A percentile compares a stretch with the other conserved stretches of the same genome.
These are phyloP conservation scores for Protodeltote pygarga DNA, from an alignment of 2,888 invertebrate genomes.

Conservation along the genomic window DNA sequence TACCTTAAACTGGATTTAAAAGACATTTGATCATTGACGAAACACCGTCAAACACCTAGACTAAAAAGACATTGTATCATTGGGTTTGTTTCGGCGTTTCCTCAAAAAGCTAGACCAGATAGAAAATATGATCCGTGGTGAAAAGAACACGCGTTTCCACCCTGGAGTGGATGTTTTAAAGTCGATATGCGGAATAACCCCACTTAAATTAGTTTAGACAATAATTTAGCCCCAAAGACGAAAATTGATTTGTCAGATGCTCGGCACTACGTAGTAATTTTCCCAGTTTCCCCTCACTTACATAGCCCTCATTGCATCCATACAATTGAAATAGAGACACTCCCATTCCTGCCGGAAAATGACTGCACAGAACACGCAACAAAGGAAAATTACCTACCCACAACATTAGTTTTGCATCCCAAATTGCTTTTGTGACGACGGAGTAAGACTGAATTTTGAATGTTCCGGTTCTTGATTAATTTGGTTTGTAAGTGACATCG, in stretches of 20 bases:
- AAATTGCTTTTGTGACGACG: slow-evolving; percentile 17
- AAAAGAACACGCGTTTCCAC: no score
- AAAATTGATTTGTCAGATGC: slow-evolving; percentile 1
- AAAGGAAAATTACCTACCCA: slow-evolving; percentile 31
- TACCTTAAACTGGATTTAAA: no score
- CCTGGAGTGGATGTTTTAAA: no score
- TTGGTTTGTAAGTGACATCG: slow-evolving; percentile 33
- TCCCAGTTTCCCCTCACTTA: slow-evolving; percentile 53
- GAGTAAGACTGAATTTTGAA: slow-evolving; percentile 31
- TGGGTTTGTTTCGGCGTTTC: neutral
- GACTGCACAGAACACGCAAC: slow-evolving; percentile 24
- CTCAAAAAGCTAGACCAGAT: neutral
- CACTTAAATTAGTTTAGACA: neutral
- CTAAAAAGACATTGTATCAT: neutral
- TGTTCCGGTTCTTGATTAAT: slow-evolving; percentile 2
- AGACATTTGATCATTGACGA: no score
- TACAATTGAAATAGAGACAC: slow-evolving; percentile 29
- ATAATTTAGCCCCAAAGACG: slow-evolving; percentile 27
- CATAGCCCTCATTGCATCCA: slow-evolving; percentile 43
- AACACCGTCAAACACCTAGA: neutral
- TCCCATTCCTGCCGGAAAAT: slow-evolving; percentile 37
- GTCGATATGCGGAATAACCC: no score
- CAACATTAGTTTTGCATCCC: slow-evolving; percentile 28
- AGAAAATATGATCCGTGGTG: no score
- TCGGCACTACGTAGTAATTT: slow-evolving; percentile 54